Evolutionary conservation across 2,113 vertebrate species (phyloP).

Genomic region (Lutjanus erythropterus): DNA sequence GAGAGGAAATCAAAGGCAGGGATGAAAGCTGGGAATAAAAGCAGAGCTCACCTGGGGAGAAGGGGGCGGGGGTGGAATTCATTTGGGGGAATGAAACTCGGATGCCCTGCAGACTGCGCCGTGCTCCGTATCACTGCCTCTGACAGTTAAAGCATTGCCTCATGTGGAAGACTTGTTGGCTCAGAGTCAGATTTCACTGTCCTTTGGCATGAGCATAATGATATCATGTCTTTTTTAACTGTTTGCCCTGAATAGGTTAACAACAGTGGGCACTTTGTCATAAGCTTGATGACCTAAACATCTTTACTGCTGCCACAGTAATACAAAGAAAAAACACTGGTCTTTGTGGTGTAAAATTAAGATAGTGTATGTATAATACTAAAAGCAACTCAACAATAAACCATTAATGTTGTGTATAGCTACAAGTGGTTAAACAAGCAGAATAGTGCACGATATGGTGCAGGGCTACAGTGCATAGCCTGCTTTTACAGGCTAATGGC

Average conservation of each 20-base stretch:
- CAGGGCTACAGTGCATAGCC: conserved; percentile 7
- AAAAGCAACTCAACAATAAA: background rate
- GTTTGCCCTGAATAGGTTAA: conserved; percentile 29
- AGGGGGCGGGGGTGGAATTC: background rate
- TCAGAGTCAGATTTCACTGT: conserved; percentile 40
- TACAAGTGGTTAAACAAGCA: background rate
- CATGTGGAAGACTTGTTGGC: conserved; percentile 34
- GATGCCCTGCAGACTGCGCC: conserved; percentile 25
- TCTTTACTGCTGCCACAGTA: background rate
- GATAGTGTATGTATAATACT: background rate
- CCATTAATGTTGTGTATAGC: background rate
- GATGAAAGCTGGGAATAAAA: conserved; percentile 31
- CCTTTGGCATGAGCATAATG: conserved; percentile 1
- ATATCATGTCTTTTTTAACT: conserved; percentile 34
- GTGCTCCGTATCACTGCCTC: conserved; percentile 16
- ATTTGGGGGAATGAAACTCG: background rate
- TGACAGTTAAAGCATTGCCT: conserved; percentile 36
- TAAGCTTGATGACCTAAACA: background rate
- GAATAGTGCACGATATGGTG: background rate
- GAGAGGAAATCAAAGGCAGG: conserved; percentile 23
- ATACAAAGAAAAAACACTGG: background rate
- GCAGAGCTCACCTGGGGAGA: conserved; percentile 34
- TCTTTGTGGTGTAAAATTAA: background rate
- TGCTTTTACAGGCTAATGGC: conserved; percentile 41
- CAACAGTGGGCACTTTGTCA: conserved; percentile 4